Base-by-base conservation (phyloP, 1,140 invertebrate genomes). In the Eriocheir sinensis region DNA sequence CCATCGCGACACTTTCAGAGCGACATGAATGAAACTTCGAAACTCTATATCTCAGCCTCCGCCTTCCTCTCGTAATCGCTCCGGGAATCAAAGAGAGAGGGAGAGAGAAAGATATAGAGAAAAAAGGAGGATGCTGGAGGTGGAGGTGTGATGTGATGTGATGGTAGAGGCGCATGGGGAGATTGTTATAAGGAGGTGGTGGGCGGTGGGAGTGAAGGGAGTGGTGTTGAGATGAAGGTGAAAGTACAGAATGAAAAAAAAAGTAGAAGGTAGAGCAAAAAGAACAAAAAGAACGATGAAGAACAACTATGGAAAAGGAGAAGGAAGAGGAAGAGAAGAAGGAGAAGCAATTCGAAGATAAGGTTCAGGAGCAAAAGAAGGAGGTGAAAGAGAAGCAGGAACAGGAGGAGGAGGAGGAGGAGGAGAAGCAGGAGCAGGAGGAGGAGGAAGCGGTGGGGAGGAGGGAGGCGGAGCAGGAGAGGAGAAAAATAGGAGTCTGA, bases 21-120 rank as follows among this genome's bases (percentile, higher is more conserved):
- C 4, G 60, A 72, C 60, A 72, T 72, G 60, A 72, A 72, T 72
- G 60, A 72, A 72, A 72, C 36, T 48, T 32, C 30, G 81, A 85
- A 89, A 53, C 27, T 53, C 53, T 89, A 53, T 53, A 89, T 53
- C 88, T 53, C n/a, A n/a, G 6, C 41, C 88, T 32, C 53, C 21
- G n/a, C 41, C 88, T 36, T 32, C 41, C 44, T n/a, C 41, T 44
- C 27, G 88, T 89, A 89, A 89, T 89, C 44, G 88, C n/a, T 89
- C 41, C 1, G 44, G 41, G 30, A 72, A 72, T 72, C 60, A 72
- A n/a, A 15, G 60, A 72, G 32, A 89, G 88, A 40, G 8, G 88
- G 8, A 17, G 88, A 36, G 12, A 44, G 36, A 48, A 44, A 44
- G 36, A 44, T 8, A 27, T 17, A 15, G 48, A 44, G 88, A 40